A percentile compares a stretch with the other conserved stretches of the same genome.
Conservation (phyloP, 2,888 invertebrate genomes). For the Ochropacha duplaris region DNA sequence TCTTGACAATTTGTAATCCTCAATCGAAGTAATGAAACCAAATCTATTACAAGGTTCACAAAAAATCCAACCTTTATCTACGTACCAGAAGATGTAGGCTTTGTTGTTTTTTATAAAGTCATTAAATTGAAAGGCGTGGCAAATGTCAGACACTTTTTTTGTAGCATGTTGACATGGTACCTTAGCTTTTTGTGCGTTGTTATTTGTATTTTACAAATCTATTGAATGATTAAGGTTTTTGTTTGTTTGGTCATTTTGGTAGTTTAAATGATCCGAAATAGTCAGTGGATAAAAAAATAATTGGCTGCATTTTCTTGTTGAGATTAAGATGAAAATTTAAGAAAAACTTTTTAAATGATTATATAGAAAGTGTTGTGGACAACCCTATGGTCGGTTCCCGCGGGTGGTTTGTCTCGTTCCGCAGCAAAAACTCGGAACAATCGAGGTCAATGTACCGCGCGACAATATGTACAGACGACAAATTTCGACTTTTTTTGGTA, state of each 20-base stretch:
- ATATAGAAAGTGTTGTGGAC: conserved; percentile 5
- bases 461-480: conserved; percentile 14
- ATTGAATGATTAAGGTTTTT: no score
- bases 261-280: no score
- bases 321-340: no score
- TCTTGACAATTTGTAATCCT: not conserved
- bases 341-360: no score
- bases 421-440: conserved; percentile 50
- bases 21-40: not conserved
- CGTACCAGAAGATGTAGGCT: conserved; percentile 20
- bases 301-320: no score
- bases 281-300: no score
- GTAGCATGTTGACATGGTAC: conserved; percentile 35
- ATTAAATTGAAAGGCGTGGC: conserved; percentile 40
- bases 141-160: conserved; percentile 29
- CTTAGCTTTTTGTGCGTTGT: conserved; percentile 15
- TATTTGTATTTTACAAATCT: conserved; percentile 6
- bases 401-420: conserved; percentile 33
- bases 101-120: conserved; percentile 34
- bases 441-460: conserved; percentile 38
- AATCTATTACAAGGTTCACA: not conserved
- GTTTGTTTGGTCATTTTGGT: not conserved
- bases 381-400: conserved; percentile 26
- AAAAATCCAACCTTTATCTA: not conserved
- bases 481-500: conserved; percentile 10